Evolutionary conservation across 2,113 vertebrate species (phyloP), one percentile per base, ranked within the genome.

Genomic region (Syrrhaptes paradoxus): DNA sequence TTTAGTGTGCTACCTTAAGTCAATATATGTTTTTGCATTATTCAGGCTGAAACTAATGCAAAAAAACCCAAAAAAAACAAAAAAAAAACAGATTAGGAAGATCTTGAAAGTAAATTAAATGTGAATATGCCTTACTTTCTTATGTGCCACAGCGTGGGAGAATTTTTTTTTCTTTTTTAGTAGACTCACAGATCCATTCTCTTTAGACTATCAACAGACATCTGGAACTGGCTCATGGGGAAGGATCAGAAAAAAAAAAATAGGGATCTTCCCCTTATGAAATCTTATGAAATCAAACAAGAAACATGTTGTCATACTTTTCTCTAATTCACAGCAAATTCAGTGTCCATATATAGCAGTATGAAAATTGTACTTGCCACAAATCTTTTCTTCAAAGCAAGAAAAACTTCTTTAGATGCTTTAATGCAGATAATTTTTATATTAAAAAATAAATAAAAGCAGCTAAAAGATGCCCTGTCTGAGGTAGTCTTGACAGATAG

Each of bases 141-240:
- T n/a, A 71, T 18, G 4, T 20, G 20, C 2, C 4, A 9, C 25
- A 55, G 4, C 2, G 48, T 55, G 9, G 2, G 5, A 1, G 0
- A 9, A 25, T 20, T 59, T 31, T 3, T 24, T 26, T 41, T 49
- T 36, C n/a, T 79, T 14, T 46, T 51, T 5, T 12, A 62, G 7
- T 22, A 3, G 20, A 25, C 17, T 62, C 29, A 28, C 5, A 73
- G 12, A 38, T 4, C 2, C 7, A 10, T 49, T 11, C 13, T 46
- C 6, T 46, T 77, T 31, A 65, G 12, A 38, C 13, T 36, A 3
- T 29, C 28, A 31, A 8, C 4, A 49, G 8, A 14, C 3, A 54
- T 34, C 17, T 55, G n/a, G 21, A 67, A 59, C 5, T 51, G n/a
- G 11, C 1, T 68, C 11, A 51, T 13, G 14, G 29, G 15, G 16